Evolutionary conservation across 2,113 vertebrate species (phyloP).

Genomic region (Entosphenus tridentatus): DNA sequence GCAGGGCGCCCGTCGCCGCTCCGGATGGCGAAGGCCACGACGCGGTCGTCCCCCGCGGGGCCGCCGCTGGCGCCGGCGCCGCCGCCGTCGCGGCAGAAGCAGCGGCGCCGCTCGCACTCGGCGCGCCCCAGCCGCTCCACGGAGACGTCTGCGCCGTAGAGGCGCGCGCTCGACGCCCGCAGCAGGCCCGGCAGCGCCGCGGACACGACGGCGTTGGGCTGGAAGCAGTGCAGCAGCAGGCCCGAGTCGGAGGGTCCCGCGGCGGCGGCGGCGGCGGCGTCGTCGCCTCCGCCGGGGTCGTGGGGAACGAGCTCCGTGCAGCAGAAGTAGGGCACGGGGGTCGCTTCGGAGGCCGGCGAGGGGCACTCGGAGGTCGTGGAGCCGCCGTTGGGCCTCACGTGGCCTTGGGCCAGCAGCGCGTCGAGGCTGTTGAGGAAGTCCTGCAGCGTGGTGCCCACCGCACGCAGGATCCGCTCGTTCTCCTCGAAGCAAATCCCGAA

Average conservation of each 20-base stretch:
- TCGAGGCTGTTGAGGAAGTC: slow-evolving; percentile 98
- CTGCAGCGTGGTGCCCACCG: slow-evolving; percentile 69
- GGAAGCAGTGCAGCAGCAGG: slow-evolving; percentile 68
- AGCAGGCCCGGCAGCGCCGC: slow-evolving; percentile 81
- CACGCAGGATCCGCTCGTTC: slow-evolving; percentile 77
- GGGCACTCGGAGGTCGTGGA: neutral
- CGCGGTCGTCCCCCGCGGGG: neutral
- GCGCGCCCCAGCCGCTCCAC: slow-evolving; percentile 39
- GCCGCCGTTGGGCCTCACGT: slow-evolving; percentile 11
- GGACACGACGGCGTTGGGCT: slow-evolving; percentile 59
- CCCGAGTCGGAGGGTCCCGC: neutral
- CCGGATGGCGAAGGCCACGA: neutral
- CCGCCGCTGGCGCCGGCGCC: too few relatives aligned
- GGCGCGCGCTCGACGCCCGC: slow-evolving; percentile 60
- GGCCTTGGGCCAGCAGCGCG: slow-evolving; percentile 78
- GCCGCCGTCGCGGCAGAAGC: too few relatives aligned
- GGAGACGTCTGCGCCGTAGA: slow-evolving; percentile 54
- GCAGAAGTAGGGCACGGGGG: neutral
- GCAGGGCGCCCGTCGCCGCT: too few relatives aligned
- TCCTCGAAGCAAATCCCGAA: slow-evolving; percentile 85
- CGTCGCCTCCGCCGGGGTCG: neutral
- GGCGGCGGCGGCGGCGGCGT: too few relatives aligned
- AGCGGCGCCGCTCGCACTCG: too few relatives aligned
- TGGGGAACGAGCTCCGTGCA: neutral
- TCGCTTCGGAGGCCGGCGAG: neutral